These are phyloP conservation scores for Phengaris alcon DNA, from an alignment of 2,888 invertebrate genomes.

Conservation along the genomic window DNA sequence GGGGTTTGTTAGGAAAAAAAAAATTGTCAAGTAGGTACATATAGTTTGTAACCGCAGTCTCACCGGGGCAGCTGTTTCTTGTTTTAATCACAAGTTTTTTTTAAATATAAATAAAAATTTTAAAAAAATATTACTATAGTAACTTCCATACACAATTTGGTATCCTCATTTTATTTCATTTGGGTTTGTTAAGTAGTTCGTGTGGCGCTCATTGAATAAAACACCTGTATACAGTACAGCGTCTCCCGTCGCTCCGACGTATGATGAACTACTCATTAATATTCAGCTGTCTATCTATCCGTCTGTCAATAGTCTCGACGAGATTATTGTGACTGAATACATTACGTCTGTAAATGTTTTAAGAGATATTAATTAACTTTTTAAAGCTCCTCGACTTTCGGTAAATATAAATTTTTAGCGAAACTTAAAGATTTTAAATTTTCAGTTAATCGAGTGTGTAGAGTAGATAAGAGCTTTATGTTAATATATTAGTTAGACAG, in stretches of 20 bases:
- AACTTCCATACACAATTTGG: no score
- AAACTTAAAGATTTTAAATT: no score
- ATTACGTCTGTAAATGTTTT: background rate
- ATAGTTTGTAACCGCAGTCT: no score
- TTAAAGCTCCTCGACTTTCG: background rate
- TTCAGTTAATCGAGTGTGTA: no score
- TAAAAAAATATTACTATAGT: background rate
- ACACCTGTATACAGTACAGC: background rate
- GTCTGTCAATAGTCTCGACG: constrained; percentile 12
- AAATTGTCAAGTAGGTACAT: no score
- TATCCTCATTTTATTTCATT: no score
- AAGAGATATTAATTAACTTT: constrained; percentile 6
- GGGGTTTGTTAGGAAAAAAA: no score
- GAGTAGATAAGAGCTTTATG: no score
- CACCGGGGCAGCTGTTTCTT: background rate
- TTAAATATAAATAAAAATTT: background rate
- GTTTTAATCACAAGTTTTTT: background rate
- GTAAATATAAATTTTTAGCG: background rate
- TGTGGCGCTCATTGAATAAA: background rate
- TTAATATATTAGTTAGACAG: background rate
- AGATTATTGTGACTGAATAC: constrained; percentile 3
- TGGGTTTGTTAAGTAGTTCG: no score
- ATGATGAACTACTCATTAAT: constrained; percentile 10
- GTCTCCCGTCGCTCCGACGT: background rate
- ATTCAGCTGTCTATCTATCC: constrained; percentile 13